A percentile compares a stretch with the other conserved stretches of the same genome.
Conservation (phyloP, 1,140 invertebrate species). For the Episyrphus balteatus region DNA sequence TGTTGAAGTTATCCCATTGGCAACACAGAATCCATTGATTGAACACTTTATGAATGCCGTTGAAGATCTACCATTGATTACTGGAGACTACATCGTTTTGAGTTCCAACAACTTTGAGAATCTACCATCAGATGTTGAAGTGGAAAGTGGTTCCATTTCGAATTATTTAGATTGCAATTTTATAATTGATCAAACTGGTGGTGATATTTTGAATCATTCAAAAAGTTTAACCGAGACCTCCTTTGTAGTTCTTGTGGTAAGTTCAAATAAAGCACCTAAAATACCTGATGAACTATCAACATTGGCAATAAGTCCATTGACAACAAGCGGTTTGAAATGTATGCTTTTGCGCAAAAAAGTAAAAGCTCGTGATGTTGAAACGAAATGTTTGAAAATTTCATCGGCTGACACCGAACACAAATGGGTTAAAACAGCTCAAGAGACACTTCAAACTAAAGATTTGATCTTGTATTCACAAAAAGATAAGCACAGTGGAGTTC, state of each 20-base stretch:
- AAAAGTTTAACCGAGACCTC: slow-evolving; percentile 13
- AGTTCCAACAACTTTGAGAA: slow-evolving; percentile 37
- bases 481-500: slow-evolving; percentile 58
- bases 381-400: slow-evolving; percentile 23
- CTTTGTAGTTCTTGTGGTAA: slow-evolving; percentile 29
- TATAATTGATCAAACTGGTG: slow-evolving; percentile 37
- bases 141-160: slow-evolving; percentile 49
- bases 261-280: slow-evolving; percentile 41
- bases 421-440: slow-evolving; percentile 45
- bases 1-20: slow-evolving; percentile 43
- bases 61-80: slow-evolving; percentile 47
- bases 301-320: slow-evolving; percentile 21
- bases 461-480: slow-evolving; percentile 47
- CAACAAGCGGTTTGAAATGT: slow-evolving; percentile 16
- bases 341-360: slow-evolving; percentile 31
- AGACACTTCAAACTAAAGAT: slow-evolving; percentile 37
- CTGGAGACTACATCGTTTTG: slow-evolving; percentile 37
- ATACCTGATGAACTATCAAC: slow-evolving; percentile 16
- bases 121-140: slow-evolving; percentile 40
- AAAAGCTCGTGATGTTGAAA: slow-evolving; percentile 16
- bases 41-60: slow-evolving; percentile 45
- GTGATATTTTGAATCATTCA: slow-evolving; percentile 12
- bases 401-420: slow-evolving; percentile 33
- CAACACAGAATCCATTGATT: slow-evolving; percentile 37
- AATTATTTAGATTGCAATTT: slow-evolving; percentile 46